Percentiles rank a stretch among this genome's conserved stretches.
Evolutionary conservation across 2,113 vertebrate species (phyloP).

Genomic region (Festucalex cinctus): DNA sequence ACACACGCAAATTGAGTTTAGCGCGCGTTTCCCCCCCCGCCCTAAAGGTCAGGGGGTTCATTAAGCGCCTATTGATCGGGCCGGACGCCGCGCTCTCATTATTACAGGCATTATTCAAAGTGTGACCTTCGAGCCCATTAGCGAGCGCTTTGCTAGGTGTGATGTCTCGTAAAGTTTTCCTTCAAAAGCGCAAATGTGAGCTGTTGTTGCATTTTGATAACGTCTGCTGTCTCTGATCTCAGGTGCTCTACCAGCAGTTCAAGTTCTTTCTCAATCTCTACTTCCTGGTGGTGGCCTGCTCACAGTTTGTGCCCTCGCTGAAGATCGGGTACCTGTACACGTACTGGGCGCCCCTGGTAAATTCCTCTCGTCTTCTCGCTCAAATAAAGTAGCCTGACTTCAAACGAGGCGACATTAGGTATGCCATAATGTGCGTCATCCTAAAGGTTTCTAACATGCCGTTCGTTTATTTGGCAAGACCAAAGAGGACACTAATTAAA

Average conservation of each 20-base stretch:
- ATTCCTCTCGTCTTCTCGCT: conserved; percentile 16
- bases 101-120: conserved; percentile 66
- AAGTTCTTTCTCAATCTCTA: conserved; percentile 99
- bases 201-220: conserved; percentile 29
- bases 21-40: conserved; percentile 46
- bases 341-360: conserved; percentile 98
- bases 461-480: too few species aligned
- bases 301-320: conserved; percentile 90
- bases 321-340: conserved; percentile 98
- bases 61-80: conserved; percentile 71
- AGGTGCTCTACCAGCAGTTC: conserved; percentile 99
- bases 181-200: conserved; percentile 9
- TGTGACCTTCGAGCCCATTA: conserved; percentile 41
- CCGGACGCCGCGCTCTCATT: conserved; percentile 45
- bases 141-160: not conserved
- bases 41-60: conserved; percentile 75
- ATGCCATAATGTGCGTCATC: too few species aligned
- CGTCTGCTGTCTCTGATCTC: conserved; percentile 46
- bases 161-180: not conserved
- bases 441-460: too few species aligned
- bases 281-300: conserved; percentile 95
- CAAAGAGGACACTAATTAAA: too few species aligned
- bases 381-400: too few species aligned
- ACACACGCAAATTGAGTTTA: conserved; percentile 71
- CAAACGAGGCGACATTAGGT: too few species aligned